Percentiles rank a stretch among this genome's conserved stretches.
Evolutionary conservation across 1,140 invertebrate genomes (phyloP).

Genomic region (Drosophila kanapiae): DNA sequence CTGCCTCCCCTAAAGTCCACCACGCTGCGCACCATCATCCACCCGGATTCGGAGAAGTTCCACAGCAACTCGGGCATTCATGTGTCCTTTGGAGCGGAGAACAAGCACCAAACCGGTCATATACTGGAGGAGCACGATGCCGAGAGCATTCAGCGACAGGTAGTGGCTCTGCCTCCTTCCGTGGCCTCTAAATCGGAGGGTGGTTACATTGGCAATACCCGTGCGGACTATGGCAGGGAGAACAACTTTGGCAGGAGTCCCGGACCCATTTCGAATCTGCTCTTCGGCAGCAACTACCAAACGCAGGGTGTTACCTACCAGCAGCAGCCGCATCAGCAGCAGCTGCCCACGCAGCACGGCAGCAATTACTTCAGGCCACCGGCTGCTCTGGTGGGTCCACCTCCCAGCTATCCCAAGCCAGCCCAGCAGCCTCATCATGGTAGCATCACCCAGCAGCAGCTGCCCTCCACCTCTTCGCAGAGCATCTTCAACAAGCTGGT

Average conservation of each 20-base stretch:
- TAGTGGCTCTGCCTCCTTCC: constrained; percentile 86
- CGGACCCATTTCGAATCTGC: constrained; percentile 42
- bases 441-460: constrained; percentile 65
- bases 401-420: constrained; percentile 46
- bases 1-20: constrained; percentile 89
- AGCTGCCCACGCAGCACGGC: constrained; percentile 45
- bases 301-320: constrained; percentile 28
- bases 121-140: constrained; percentile 86
- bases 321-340: constrained; percentile 58
- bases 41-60: constrained; percentile 92
- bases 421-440: constrained; percentile 35
- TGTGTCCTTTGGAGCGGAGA: constrained; percentile 90
- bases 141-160: constrained; percentile 87
- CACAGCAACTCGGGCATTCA: constrained; percentile 91
- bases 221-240: constrained; percentile 68
- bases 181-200: constrained; percentile 26
- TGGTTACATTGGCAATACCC: constrained; percentile 48
- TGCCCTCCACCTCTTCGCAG: constrained; percentile 64
- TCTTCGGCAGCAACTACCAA: constrained; percentile 60
- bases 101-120: constrained; percentile 86
- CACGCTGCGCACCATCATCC: constrained; percentile 92
- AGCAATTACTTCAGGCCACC: constrained; percentile 86
- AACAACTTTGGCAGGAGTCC: constrained; percentile 46
- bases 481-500: constrained; percentile 73
- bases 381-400: constrained; percentile 50